phyloP scores from a whole-genome alignment of 2,888 invertebrate genomes.

The Byasa hedistus region DNA sequence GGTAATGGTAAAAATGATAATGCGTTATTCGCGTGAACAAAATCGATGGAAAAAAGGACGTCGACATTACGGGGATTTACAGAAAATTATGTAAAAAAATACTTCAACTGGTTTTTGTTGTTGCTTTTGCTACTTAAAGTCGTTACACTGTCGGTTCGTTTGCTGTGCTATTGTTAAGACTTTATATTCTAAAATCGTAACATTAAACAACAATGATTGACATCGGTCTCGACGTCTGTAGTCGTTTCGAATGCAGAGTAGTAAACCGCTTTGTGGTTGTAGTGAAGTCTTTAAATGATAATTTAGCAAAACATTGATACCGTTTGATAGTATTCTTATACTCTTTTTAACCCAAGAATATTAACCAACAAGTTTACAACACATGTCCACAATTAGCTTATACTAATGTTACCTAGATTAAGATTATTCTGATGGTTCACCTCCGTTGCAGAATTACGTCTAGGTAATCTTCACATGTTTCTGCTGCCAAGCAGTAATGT shows the following conservation, averaged over 20 bases:
- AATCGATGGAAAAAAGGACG: not conserved
- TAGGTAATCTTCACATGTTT: too few species aligned
- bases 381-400: too few species aligned
- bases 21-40: not conserved
- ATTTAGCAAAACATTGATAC: not conserved
- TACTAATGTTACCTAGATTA: too few species aligned
- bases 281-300: not conserved
- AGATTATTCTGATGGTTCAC: too few species aligned
- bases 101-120: not conserved
- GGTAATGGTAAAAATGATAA: not conserved
- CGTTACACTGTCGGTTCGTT: not conserved
- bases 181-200: conserved; percentile 26
- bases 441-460: too few species aligned
- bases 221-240: conserved; percentile 23
- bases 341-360: not conserved
- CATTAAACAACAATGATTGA: conserved; percentile 26
- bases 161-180: conserved; percentile 1
- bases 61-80: not conserved
- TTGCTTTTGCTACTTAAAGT: not conserved
- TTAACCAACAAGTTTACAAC: not conserved
- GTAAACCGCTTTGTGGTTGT: conserved; percentile 2
- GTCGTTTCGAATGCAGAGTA: conserved; percentile 25
- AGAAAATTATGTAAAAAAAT: not conserved
- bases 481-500: too few species aligned
- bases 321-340: not conserved